Conservation (phyloP, 2,113 vertebrate species). For the Lepus timidus region DNA sequence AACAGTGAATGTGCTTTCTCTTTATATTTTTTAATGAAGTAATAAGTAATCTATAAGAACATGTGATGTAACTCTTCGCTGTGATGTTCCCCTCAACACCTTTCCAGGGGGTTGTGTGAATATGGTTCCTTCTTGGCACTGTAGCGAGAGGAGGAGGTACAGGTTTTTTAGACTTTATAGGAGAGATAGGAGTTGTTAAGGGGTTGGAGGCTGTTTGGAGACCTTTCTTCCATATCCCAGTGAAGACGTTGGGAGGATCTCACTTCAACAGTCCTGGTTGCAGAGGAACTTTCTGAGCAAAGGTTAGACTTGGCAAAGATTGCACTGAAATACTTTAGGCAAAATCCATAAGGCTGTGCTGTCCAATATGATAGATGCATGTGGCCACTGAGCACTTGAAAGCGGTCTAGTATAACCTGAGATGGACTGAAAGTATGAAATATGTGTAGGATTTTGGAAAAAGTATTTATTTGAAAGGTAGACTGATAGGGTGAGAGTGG, state of each 20-base stretch:
- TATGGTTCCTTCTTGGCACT: neutral
- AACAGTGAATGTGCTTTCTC: neutral
- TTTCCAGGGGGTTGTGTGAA: neutral
- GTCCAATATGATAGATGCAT: neutral
- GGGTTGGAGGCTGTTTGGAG: neutral
- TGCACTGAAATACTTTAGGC: neutral
- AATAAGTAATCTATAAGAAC: neutral
- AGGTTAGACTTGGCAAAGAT: neutral
- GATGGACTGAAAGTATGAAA: neutral
- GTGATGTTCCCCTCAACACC: neutral
- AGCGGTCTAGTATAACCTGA: neutral
- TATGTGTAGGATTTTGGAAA: too few species aligned
- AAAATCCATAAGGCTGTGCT: neutral
- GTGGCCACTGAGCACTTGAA: neutral
- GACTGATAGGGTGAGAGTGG: too few species aligned
- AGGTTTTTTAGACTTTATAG: neutral
- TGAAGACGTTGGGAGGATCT: neutral
- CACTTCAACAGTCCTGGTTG: neutral
- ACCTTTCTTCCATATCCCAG: neutral
- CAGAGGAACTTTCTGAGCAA: neutral
- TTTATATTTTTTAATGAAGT: slow-evolving; percentile 50
- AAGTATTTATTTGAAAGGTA: too few species aligned
- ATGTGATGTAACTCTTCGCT: neutral
- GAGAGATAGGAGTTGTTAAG: neutral
- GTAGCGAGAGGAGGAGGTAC: neutral